phyloP scores from a whole-genome alignment of 2,797 vertebrate genomes.

The Moxostoma hubbsi region DNA sequence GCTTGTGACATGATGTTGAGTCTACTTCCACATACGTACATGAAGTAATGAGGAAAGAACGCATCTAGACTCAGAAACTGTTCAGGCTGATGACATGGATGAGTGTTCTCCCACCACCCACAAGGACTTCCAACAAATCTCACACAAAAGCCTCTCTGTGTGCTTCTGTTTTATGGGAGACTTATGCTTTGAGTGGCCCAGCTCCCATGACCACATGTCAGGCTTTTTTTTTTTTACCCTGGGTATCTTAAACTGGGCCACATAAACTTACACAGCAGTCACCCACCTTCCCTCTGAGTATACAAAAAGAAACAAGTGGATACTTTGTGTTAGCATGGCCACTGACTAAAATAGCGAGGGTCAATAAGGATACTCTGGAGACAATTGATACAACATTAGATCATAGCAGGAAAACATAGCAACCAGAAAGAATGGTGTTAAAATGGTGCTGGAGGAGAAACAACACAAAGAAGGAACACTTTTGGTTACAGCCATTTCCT shows the following conservation, averaged over 20 bases:
- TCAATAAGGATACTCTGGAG: slow-evolving; percentile 12
- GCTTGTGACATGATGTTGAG: no score
- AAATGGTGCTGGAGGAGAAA: slow-evolving; percentile 24
- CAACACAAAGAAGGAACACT: slow-evolving; percentile 25
- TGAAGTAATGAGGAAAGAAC: no score
- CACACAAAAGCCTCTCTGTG: neutral
- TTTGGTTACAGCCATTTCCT: slow-evolving; percentile 39
- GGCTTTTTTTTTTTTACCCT: slow-evolving; percentile 11
- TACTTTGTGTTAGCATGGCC: neutral
- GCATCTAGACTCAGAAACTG: no score
- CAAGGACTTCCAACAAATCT: no score
- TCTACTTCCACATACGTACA: no score
- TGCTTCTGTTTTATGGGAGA: slow-evolving; percentile 42
- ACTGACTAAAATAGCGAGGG: slow-evolving; percentile 35
- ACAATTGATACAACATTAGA: slow-evolving; percentile 21
- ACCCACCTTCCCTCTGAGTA: slow-evolving; percentile 6
- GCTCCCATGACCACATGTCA: slow-evolving; percentile 45
- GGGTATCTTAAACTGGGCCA: neutral
- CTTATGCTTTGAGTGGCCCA: slow-evolving; percentile 37
- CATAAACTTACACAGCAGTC: no score
- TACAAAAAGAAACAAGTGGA: neutral
- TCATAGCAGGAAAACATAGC: slow-evolving; percentile 20
- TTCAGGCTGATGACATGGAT: no score
- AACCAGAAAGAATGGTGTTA: slow-evolving; percentile 17
- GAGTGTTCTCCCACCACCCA: no score